Base-by-base conservation (phyloP, 2,888 invertebrate genomes). In the Rhagium mordax region DNA sequence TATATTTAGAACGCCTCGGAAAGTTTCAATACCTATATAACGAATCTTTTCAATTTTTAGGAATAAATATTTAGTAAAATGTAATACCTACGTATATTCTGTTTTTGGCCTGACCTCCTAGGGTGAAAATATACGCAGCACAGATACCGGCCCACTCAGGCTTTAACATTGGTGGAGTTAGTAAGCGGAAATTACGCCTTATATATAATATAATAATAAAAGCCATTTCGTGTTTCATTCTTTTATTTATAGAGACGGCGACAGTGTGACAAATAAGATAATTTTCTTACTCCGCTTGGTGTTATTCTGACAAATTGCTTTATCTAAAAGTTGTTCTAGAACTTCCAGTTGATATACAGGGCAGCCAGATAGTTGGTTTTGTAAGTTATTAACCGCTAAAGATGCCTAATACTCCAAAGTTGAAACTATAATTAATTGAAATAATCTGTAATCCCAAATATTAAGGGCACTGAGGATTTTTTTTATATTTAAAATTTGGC, bases 101-200 rank as follows among this genome's bases (percentile, higher is more conserved):
- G 21, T 24, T 24, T 55, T 55, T 55, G 5, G 6, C n/a, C n/a
- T 2, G 5, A 5, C 55, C 20, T 8, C 55, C 55, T 24, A 41
- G 41, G 41, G 13, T 10, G 41, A n/a, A n/a, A 15, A 41, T 41
- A 15, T 41, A n/a, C 41, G 41, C 41, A n/a, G 41, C 13, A 5
- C n/a, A 41, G 13, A n/a, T 41, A 41, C 6, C 21, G 24, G 3
- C 55, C 55, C 21, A 55, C 55, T 55, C 24, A 55, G 21, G 0
- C 3, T 51, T 27, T n/a, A 55, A 24, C 27, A 10, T 51, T 51
- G 18, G 24, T 24, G 55, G 24, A 55, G 53, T 55, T 55, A 55
- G 27, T 24, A 55, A 55, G 55, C n/a, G 55, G 55, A 55, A 55
- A 24, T 55, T 55, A 55, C 55, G 27, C 27, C 24, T 55, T 24